phyloP scores from a whole-genome alignment of 1,140 invertebrate species.

The Amphibalanus amphitrite region DNA sequence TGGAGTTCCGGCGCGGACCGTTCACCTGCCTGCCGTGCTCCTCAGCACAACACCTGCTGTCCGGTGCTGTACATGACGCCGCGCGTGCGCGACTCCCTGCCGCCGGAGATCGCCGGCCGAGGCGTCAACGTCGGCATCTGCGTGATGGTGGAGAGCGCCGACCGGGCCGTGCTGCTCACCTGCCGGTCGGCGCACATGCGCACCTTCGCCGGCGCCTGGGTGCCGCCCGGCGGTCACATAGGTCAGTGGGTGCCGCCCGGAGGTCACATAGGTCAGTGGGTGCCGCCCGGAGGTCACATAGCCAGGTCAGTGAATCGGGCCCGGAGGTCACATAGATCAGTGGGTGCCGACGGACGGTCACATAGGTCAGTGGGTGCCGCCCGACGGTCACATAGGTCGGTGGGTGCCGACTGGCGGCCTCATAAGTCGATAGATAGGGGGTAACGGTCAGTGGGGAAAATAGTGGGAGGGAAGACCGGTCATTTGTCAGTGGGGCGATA shows the following conservation, averaged over 20 bases:
- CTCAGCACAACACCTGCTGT: conserved; percentile 14
- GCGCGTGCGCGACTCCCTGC: not conserved
- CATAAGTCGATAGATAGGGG: no score
- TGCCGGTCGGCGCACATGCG: conserved; percentile 24
- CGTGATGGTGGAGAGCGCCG: conserved; percentile 24
- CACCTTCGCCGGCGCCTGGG: conserved; percentile 30
- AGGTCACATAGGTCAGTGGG: not conserved
- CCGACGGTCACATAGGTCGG: no score
- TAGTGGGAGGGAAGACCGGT: no score
- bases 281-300: no score
- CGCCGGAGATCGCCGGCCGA: conserved; percentile 11
- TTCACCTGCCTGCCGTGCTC: not conserved
- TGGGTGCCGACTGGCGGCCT: no score
- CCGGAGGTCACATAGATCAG: no score
- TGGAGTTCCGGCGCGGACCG: no score
- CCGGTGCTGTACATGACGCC: conserved; percentile 9
- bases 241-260: conserved; percentile 14
- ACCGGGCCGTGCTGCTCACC: conserved; percentile 26
- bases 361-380: no score
- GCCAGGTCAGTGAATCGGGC: no score
- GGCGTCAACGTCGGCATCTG: conserved; percentile 27
- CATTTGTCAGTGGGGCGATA: no score
- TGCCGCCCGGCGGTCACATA: conserved; percentile 28
- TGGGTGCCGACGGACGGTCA: no score
- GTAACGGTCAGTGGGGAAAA: no score